Evolutionary conservation across 2,888 invertebrate genomes (phyloP), one percentile per base, ranked within the genome.

Genomic region (Notodonta ziczac): DNA sequence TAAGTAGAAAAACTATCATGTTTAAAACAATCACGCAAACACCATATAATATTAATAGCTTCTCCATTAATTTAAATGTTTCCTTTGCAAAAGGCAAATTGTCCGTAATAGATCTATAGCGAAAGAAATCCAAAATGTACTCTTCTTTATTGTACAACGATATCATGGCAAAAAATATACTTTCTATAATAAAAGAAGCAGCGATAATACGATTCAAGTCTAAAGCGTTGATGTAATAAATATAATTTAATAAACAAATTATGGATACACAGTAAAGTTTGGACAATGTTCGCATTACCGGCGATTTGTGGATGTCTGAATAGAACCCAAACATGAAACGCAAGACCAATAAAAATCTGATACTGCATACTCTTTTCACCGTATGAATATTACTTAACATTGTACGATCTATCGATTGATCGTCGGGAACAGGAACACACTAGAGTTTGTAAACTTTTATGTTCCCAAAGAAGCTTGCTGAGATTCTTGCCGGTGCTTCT

Each of bases 21-120:
- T 44, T 44, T 5, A 13, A 44, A 5, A 5, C 44, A 44, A 44
- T 12, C 12, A 44, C 12, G 13, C 10, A 1, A 5, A 44, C 10
- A 13, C 10, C 9, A 12, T 5, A 44, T 12, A 44, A 44, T 44
- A 5, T 44, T 44, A 44, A 44, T 13, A 44, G 12, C 13, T 12
- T 44, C 44, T 13, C 44, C 44, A 60, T 24, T 10, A 63, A 50
- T 61, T 60, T 32, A 62, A 73, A 62, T 54, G 62, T 68, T 51
- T 58, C 48, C 35, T 58, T 65, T 61, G 58, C 40, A 54, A 63
- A 44, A 12, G 44, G 44, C 44, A 44, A 44, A 12, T 12, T 12
- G 12, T 44, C 44, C 9, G 44, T 44, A 4, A 44, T 44, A 12
- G 44, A 12, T 44, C 44, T 44, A 12, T 12, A 44, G 44, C 44